These are phyloP conservation scores for Empis livida DNA, from an alignment of 2,888 invertebrate species.

Conservation along the genomic window DNA sequence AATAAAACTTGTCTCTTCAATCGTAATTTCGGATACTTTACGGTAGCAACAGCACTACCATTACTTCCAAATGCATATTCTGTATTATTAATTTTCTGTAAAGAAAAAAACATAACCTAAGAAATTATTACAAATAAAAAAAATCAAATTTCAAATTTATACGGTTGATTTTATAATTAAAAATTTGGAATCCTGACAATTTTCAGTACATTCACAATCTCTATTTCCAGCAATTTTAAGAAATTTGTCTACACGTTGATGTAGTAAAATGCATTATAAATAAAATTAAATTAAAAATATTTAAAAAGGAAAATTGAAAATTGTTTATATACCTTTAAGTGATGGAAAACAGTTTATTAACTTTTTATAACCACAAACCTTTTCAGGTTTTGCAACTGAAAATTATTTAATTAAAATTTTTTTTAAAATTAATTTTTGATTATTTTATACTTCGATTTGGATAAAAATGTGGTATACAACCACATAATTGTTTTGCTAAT, in stretches of 20 bases:
- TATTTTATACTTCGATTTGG: conserved; percentile 30
- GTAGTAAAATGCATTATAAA: not conserved
- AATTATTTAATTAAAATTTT: no score
- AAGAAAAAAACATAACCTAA: no score
- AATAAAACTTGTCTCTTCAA: conserved; percentile 30
- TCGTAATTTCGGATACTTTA: conserved; percentile 22
- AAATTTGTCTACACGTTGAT: not conserved
- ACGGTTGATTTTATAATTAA: conserved; percentile 17
- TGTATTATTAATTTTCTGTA: no score
- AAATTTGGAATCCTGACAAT: conserved; percentile 26
- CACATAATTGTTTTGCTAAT: conserved; percentile 26
- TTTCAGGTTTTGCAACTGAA: conserved; percentile 23
- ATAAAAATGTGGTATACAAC: conserved; percentile 36
- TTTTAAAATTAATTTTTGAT: conserved; percentile 3
- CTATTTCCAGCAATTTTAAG: conserved; percentile 2
- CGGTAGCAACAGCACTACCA: conserved; percentile 16
- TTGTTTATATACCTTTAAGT: conserved; percentile 18
- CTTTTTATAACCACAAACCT: conserved; percentile 24
- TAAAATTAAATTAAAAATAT: not conserved
- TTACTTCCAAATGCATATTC: conserved; percentile 1
- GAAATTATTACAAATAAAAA: not conserved
- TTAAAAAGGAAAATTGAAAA: not conserved
- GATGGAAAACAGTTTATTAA: conserved; percentile 24
- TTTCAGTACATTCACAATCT: conserved; percentile 26
- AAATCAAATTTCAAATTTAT: not conserved